phyloP scores from a whole-genome alignment of 2,113 vertebrate genomes.

The Syrrhaptes paradoxus region DNA sequence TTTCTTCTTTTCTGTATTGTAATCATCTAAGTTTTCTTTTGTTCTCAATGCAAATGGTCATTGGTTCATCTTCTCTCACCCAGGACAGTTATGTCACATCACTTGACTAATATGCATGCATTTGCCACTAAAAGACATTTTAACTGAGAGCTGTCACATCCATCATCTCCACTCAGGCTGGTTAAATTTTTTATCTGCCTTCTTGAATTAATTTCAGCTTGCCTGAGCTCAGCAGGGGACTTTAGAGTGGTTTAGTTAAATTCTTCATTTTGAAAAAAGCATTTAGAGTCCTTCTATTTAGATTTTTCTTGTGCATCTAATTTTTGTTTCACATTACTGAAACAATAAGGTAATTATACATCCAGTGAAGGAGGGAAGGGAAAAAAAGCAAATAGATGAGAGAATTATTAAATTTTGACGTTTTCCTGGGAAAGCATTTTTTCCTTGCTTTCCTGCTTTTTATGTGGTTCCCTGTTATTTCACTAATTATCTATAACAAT shows the following conservation, averaged over 20 bases:
- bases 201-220: conserved; percentile 87
- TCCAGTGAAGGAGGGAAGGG: background rate
- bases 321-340: conserved; percentile 72
- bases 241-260: conserved; percentile 80
- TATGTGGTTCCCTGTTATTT: conserved; percentile 31
- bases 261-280: conserved; percentile 77
- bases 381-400: background rate
- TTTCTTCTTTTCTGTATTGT: background rate
- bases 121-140: conserved; percentile 85
- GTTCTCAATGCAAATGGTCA: conserved; percentile 82
- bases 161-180: conserved; percentile 80
- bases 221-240: conserved; percentile 83
- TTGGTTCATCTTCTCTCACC: conserved; percentile 75
- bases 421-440: conserved; percentile 47
- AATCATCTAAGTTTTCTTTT: conserved; percentile 74
- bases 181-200: conserved; percentile 86
- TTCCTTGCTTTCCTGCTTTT: conserved; percentile 11
- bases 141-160: conserved; percentile 86
- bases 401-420: conserved; percentile 50
- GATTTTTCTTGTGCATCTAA: conserved; percentile 66
- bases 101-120: conserved; percentile 81
- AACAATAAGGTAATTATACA: conserved; percentile 73
- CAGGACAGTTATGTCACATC: conserved; percentile 81
- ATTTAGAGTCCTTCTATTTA: conserved; percentile 69
- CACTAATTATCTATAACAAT: conserved; percentile 16